Evolutionary conservation across 2,888 invertebrate species (phyloP), one percentile per base, ranked within the genome.

Genomic region (Microctonus aethiopoides): DNA sequence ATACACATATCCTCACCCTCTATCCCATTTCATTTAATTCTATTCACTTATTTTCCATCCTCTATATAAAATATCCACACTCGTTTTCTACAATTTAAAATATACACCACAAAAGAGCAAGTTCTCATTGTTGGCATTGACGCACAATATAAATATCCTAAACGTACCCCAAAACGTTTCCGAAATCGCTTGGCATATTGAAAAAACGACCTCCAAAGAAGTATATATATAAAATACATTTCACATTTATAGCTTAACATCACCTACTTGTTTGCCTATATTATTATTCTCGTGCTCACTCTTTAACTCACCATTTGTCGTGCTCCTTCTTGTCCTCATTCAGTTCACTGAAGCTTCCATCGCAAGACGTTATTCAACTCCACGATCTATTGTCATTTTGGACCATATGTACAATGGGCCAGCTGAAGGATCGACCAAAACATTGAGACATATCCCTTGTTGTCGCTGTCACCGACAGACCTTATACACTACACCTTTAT

Each of bases 391-490:
- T 84, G 82, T 85, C 77, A 77, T 81, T 79, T 77, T 74, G 68
- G 67, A 41, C 60, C 32, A 26, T 67, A 56, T 72, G 57, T 60
- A 84, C 83, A 84, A 84, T 82, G 79, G 81, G 80, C 79, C 85
- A 85, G 85, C 85, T 86, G 85, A 85, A 82, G 79, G 83, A 80
- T 76, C 79, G 76, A 78, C 80, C 83, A 84, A 85, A 86, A 85
- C 85, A 85, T 85, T 85, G 83, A 85, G 85, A 86, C 84, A 79
- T 82, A 79, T 81, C 81, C 80, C 70, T 82, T 82, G 84, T 84
- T 83, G 81, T 76, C 78, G 77, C 79, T 81, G 83, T 83, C 84
- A 81, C 79, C 78, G 75, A 75, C 70, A 71, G 76, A 59, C 76
- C 83, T 7, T 29, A 29, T 79, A 75, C 79, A 80, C 74, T 68